Evolutionary conservation across 2,113 vertebrate species (phyloP).

Genomic region (Callithrix jacchus): DNA sequence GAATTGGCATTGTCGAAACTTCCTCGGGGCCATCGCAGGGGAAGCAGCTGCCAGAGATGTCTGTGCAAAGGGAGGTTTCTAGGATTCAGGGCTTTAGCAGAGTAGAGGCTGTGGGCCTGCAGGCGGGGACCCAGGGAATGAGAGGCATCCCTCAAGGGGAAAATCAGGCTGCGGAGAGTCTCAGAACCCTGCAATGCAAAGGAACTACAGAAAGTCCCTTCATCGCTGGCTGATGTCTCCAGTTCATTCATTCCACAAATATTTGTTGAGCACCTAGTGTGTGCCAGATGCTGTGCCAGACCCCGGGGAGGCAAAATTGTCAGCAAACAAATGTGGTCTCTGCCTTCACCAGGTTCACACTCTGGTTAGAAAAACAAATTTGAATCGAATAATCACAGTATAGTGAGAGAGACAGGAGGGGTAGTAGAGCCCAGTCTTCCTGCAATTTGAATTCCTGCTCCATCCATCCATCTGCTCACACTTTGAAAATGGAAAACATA

Average conservation of each 20-base stretch:
- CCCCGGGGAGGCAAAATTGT: background rate
- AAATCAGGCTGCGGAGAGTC: background rate
- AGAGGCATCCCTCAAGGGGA: background rate
- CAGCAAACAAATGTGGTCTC: background rate
- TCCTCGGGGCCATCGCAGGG: slow-evolving; percentile 76
- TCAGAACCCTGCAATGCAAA: background rate
- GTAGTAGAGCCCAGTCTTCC: background rate
- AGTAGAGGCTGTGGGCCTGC: background rate
- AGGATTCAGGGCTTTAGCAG: background rate
- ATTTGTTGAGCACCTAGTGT: background rate
- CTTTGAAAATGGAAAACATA: no score
- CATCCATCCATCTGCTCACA: background rate
- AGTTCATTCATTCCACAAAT: background rate
- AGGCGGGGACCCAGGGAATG: background rate
- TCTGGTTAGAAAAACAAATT: background rate
- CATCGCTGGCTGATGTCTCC: background rate
- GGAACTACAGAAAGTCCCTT: background rate
- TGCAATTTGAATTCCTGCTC: background rate
- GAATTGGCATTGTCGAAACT: slow-evolving; percentile 69
- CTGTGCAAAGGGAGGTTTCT: background rate
- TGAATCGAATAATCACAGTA: background rate
- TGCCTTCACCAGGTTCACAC: background rate
- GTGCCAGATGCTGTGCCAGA: background rate
- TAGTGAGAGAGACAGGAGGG: background rate
- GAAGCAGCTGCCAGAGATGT: background rate